Conservation (phyloP, 2,797 vertebrate species). For the Argentina silus region DNA sequence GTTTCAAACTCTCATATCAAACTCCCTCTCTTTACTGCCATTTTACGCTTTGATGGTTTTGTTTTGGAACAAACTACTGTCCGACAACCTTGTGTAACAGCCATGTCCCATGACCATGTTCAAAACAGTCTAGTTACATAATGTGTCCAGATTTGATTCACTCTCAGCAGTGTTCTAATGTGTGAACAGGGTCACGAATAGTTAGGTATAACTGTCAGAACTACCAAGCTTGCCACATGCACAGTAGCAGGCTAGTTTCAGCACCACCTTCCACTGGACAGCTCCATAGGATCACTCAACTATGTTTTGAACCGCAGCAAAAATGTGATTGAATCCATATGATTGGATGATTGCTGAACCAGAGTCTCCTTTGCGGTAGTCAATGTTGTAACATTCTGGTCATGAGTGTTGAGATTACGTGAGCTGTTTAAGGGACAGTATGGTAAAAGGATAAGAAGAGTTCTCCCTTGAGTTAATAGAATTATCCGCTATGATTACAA, state of each 20-base stretch:
- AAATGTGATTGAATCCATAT: no score
- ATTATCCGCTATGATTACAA: slow-evolving; percentile 15
- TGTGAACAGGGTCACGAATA: no score
- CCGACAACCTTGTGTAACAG: no score
- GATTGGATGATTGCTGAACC: background rate
- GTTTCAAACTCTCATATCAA: slow-evolving; percentile 10
- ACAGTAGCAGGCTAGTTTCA: background rate
- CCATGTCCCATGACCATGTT: no score
- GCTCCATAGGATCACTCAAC: background rate
- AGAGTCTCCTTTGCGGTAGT: background rate
- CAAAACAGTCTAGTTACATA: no score
- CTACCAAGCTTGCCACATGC: background rate
- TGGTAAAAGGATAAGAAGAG: background rate
- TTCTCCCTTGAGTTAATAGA: background rate
- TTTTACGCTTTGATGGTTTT: background rate
- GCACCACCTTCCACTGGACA: background rate
- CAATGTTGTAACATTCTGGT: background rate
- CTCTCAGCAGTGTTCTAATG: background rate
- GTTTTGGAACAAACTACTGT: background rate
- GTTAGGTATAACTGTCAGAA: no score
- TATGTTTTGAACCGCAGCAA: no score
- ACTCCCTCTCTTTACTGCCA: background rate
- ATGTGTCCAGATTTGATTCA: background rate
- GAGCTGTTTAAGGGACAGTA: no score
- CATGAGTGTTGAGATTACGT: background rate